These are phyloP conservation scores for Fratercula arctica DNA, from an alignment of 2,797 vertebrate genomes.

Conservation along the genomic window DNA sequence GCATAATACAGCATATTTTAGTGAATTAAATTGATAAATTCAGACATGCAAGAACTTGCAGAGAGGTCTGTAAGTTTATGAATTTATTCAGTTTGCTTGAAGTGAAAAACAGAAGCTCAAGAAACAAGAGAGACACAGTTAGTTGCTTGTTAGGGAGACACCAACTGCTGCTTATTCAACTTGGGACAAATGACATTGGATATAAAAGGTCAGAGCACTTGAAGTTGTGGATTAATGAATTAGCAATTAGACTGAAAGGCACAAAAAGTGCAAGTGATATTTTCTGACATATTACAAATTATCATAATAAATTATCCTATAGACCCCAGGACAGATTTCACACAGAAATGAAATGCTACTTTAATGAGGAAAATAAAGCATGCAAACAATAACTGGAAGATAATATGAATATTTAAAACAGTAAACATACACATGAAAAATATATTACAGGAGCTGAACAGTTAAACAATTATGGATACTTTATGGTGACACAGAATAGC, in stretches of 20 bases:
- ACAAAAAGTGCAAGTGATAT: conserved; percentile 6
- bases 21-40: not conserved
- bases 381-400: not conserved
- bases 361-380: not conserved
- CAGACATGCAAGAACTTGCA: not conserved
- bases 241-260: not conserved
- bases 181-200: conserved; percentile 11
- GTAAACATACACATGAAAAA: not conserved
- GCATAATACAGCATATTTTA: not conserved
- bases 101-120: not conserved
- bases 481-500: not conserved
- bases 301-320: not conserved
- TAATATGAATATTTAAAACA: not conserved
- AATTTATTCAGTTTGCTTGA: not conserved
- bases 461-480: not conserved
- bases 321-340: not conserved
- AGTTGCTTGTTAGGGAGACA: not conserved
- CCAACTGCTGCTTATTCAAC: not conserved
- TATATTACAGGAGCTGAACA: not conserved
- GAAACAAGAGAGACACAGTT: not conserved
- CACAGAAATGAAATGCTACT: not conserved
- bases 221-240: not conserved
- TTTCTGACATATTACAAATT: conserved; percentile 16
- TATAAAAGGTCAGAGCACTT: conserved; percentile 36
- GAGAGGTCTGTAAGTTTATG: not conserved